A percentile compares a stretch with the other conserved stretches of the same genome.
Conservation (phyloP, 2,888 invertebrate species). For the Tetragonula carbonaria region DNA sequence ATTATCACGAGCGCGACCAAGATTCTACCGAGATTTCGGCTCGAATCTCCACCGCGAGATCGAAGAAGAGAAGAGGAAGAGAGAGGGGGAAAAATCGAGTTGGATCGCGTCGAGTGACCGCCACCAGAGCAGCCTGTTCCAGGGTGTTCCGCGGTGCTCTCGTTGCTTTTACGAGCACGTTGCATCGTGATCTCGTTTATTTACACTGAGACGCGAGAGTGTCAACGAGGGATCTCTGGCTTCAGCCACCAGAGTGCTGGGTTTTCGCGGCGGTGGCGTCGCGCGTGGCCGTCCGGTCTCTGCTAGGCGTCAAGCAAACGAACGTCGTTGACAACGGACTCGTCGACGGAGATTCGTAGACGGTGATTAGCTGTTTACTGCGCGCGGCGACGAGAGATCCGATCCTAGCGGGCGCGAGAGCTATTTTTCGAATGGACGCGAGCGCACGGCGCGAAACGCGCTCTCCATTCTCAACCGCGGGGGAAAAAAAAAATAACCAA, state of each 20-base stretch:
- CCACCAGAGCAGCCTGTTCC: not conserved
- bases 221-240: constrained; percentile 60
- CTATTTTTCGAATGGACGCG: constrained; percentile 58
- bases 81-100: not conserved
- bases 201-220: constrained; percentile 35
- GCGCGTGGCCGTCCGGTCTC: constrained; percentile 20
- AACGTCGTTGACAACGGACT: constrained; percentile 57
- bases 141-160: not conserved
- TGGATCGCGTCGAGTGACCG: not conserved
- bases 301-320: constrained; percentile 36
- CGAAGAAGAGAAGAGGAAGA: too few relatives aligned
- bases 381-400: constrained; percentile 68
- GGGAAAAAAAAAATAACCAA: constrained; percentile 1
- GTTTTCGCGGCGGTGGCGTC: constrained; percentile 50
- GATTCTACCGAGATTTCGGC: not conserved
- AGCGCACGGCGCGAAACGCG: not conserved
- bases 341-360: constrained; percentile 68
- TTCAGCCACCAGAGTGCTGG: constrained; percentile 43
- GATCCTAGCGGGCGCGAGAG: constrained; percentile 65
- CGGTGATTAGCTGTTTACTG: constrained; percentile 72
- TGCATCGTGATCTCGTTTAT: constrained; percentile 44
- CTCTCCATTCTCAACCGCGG: not conserved
- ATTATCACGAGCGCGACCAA: constrained; percentile 14
- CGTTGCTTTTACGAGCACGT: constrained; percentile 30
- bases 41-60: not conserved